Evolutionary conservation across 1,140 invertebrate species (phyloP).

Genomic region (Hypsibius dujardini): DNA sequence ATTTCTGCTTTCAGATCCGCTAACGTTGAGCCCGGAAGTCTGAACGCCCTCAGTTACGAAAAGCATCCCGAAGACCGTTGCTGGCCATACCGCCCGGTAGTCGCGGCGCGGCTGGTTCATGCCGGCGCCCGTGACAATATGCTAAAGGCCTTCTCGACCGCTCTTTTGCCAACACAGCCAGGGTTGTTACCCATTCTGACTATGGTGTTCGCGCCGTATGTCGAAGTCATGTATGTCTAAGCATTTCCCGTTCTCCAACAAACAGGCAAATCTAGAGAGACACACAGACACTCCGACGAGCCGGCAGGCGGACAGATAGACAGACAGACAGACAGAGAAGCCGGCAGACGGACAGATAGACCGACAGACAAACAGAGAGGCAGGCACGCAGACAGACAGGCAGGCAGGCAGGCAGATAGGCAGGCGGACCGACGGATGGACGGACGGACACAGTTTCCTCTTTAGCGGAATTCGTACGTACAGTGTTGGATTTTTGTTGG

Average conservation of each 20-base stretch:
- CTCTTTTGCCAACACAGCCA: neutral
- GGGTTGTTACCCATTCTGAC: neutral
- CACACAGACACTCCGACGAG: no score
- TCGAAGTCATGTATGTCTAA: neutral
- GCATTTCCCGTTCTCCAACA: no score
- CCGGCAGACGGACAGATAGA: no score
- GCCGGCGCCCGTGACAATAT: neutral
- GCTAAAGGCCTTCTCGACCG: neutral
- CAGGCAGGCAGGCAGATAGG: no score
- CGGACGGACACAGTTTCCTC: no score
- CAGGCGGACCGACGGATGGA: no score
- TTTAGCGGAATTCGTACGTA: neutral
- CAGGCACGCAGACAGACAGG: no score
- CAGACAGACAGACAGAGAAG: no score
- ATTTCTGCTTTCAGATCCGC: neutral
- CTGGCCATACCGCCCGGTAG: conserved; percentile 10
- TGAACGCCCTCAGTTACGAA: neutral
- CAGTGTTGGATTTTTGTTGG: neutral
- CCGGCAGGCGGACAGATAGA: no score
- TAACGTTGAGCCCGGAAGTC: neutral
- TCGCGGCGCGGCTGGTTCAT: neutral
- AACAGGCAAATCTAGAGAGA: no score
- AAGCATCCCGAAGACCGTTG: neutral
- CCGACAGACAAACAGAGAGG: no score
- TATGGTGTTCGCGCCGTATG: neutral